Conservation (phyloP, 1,140 invertebrate species). For the Drosophila nikananu region DNA sequence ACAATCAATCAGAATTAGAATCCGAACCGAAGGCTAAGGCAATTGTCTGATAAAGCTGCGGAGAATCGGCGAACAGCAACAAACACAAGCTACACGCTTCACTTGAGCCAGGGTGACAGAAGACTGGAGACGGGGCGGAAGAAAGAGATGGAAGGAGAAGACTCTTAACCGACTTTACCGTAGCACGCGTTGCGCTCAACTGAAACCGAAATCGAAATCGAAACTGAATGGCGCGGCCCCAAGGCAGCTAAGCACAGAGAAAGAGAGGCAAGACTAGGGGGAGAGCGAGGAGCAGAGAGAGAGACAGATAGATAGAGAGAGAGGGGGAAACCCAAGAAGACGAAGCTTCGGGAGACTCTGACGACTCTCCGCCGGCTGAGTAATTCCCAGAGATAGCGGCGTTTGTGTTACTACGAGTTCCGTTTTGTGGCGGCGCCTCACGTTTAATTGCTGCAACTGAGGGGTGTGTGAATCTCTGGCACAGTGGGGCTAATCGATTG, state of each 20-base stretch:
- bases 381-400: conserved; percentile 43
- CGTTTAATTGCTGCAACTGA: conserved; percentile 44
- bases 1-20: conserved; percentile 68
- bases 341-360: conserved; percentile 33
- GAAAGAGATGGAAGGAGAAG: conserved; percentile 5
- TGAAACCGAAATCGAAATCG: conserved; percentile 75
- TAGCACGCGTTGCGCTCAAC: conserved; percentile 75
- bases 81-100: conserved; percentile 41
- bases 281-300: not conserved
- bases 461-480: conserved; percentile 27
- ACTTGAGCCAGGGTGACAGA: conserved; percentile 10
- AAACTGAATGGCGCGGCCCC: conserved; percentile 65
- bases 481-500: conserved; percentile 8
- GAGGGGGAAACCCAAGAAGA: conserved; percentile 27
- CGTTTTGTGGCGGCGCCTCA: conserved; percentile 53
- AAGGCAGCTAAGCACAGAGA: conserved; percentile 26
- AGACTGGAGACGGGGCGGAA: not conserved
- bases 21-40: conserved; percentile 33
- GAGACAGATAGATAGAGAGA: not conserved
- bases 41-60: conserved; percentile 59
- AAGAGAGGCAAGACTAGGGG: not conserved
- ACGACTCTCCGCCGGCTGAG: conserved; percentile 34
- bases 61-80: conserved; percentile 15
- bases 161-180: conserved; percentile 47
- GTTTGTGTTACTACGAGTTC: conserved; percentile 55